Percentiles rank a stretch among this genome's conserved stretches.
Evolutionary conservation across 2,888 invertebrate species (phyloP).

Genomic region (Drosophila siamana): DNA sequence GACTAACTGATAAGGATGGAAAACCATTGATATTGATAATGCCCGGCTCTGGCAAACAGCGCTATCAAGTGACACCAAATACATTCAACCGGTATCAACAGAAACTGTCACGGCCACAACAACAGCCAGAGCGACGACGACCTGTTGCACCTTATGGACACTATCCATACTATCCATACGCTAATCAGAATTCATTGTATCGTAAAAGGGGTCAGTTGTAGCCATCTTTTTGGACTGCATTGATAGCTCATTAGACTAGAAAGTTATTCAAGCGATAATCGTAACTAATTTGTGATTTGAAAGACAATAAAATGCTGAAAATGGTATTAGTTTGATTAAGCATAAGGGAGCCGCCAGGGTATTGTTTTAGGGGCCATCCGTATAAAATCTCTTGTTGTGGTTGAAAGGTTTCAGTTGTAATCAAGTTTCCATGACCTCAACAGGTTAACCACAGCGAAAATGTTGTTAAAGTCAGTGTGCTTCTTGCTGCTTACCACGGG

Average conservation of each 20-base stretch:
- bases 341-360: no score
- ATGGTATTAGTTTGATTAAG: neutral
- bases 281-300: slow-evolving; percentile 15
- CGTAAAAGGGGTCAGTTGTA: neutral
- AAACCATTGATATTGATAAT: slow-evolving; percentile 32
- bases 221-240: neutral
- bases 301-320: slow-evolving; percentile 19
- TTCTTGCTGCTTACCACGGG: slow-evolving; percentile 2
- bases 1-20: slow-evolving; percentile 38
- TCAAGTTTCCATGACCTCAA: neutral
- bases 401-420: neutral
- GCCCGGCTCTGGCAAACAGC: slow-evolving; percentile 2
- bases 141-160: slow-evolving; percentile 9
- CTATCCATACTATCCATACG: slow-evolving; percentile 13
- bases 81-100: neutral
- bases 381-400: neutral
- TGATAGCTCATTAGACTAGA: slow-evolving; percentile 10
- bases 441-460: neutral
- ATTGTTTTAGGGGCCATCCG: neutral
- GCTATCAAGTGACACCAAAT: neutral
- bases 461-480: neutral
- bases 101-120: neutral
- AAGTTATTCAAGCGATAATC: slow-evolving; percentile 17
- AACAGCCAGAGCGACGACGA: slow-evolving; percentile 12
- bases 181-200: slow-evolving; percentile 6